These are phyloP conservation scores for Lepisosteus oculatus DNA, from an alignment of 2,113 vertebrate genomes.

Conservation along the genomic window DNA sequence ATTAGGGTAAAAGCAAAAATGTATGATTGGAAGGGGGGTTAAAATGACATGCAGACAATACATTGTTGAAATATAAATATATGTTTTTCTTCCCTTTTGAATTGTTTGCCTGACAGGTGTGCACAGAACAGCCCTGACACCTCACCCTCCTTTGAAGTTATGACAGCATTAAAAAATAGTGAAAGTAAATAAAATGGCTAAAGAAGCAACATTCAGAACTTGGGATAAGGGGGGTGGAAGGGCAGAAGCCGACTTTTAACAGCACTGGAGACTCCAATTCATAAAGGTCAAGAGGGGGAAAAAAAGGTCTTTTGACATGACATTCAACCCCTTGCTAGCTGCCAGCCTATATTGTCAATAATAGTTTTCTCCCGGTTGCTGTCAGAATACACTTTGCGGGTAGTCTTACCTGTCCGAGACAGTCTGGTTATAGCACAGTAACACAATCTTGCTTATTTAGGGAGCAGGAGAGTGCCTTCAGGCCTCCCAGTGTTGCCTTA, in stretches of 20 bases:
- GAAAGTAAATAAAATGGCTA: slow-evolving; percentile 36
- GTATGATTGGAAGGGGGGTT: background rate
- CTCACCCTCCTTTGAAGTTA: slow-evolving; percentile 50
- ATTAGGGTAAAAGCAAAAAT: slow-evolving; percentile 3
- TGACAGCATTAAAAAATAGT: slow-evolving; percentile 33
- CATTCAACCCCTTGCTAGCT: slow-evolving; percentile 67
- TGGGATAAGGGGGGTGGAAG: slow-evolving; percentile 17
- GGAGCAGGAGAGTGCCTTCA: slow-evolving; percentile 42
- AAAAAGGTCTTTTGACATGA: slow-evolving; percentile 61
- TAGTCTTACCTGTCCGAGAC: slow-evolving; percentile 60
- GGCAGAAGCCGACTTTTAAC: slow-evolving; percentile 40
- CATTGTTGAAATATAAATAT: background rate
- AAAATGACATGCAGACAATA: background rate
- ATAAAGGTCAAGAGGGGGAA: slow-evolving; percentile 43
- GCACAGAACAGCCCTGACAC: slow-evolving; percentile 37
- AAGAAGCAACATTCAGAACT: slow-evolving; percentile 36
- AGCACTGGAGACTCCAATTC: slow-evolving; percentile 47
- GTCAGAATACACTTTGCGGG: slow-evolving; percentile 45
- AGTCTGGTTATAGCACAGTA: slow-evolving; percentile 54
- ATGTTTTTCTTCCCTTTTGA: slow-evolving; percentile 32
- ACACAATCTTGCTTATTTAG: slow-evolving; percentile 60
- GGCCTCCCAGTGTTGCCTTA: slow-evolving; percentile 56
- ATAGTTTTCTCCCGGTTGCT: slow-evolving; percentile 51
- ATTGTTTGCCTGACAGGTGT: slow-evolving; percentile 48
- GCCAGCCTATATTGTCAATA: slow-evolving; percentile 56